phyloP scores from a whole-genome alignment of 2,113 vertebrate species.

The Siniperca knerii region DNA sequence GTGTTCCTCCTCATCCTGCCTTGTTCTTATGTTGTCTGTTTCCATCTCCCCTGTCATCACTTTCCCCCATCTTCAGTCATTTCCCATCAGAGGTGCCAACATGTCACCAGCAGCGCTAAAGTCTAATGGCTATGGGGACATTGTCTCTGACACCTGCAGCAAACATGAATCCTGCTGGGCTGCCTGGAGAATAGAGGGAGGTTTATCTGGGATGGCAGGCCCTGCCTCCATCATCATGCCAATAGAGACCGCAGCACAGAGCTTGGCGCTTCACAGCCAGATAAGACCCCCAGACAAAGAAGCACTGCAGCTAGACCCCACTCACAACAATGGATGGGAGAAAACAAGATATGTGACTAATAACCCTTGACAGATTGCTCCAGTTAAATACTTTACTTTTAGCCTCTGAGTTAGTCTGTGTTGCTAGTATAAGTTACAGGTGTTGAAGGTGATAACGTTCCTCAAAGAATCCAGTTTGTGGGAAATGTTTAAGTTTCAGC shows the following conservation, averaged over 20 bases:
- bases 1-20: background rate
- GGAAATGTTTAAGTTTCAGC: background rate
- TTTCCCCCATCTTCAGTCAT: conserved; percentile 44
- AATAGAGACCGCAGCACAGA: conserved; percentile 71
- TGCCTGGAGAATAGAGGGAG: conserved; percentile 74
- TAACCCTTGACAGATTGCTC: conserved; percentile 63
- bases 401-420: conserved; percentile 16
- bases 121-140: conserved; percentile 71
- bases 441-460: background rate
- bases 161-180: conserved; percentile 74
- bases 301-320: conserved; percentile 51
- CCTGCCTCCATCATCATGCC: conserved; percentile 76
- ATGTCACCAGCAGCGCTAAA: conserved; percentile 61
- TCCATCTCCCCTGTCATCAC: conserved; percentile 36
- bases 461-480: background rate
- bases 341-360: conserved; percentile 52
- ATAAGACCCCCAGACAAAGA: conserved; percentile 78
- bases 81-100: conserved; percentile 63
- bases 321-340: conserved; percentile 51
- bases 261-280: conserved; percentile 60
- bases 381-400: conserved; percentile 60
- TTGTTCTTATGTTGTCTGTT: conserved; percentile 19
- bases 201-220: conserved; percentile 84
- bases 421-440: background rate
- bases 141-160: conserved; percentile 75